These are phyloP conservation scores for Callocephalon fimbriatum DNA, from an alignment of 2,113 vertebrate genomes.

Conservation along the genomic window DNA sequence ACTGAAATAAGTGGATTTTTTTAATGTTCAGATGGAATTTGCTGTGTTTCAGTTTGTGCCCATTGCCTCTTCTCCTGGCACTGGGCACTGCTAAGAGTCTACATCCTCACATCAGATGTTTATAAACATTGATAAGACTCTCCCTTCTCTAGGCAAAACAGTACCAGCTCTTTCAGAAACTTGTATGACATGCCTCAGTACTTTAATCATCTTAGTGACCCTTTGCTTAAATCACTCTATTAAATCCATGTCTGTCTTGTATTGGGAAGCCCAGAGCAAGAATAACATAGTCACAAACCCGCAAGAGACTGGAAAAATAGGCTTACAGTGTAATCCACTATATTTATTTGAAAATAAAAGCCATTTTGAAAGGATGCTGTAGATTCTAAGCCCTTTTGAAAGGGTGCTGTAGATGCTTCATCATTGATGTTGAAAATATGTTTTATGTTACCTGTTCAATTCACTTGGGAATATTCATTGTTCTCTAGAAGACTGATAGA, in stretches of 20 bases:
- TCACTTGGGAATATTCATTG: background rate
- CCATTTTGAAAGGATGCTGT: background rate
- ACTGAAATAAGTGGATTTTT: accelerated
- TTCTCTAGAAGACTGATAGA: background rate
- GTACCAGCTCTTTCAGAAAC: background rate
- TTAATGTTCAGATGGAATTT: background rate
- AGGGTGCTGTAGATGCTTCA: background rate
- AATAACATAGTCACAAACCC: background rate
- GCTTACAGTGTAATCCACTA: background rate
- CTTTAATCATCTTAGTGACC: background rate
- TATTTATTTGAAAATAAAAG: background rate
- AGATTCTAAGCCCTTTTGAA: background rate
- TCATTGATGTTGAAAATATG: background rate
- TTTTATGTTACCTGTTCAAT: background rate
- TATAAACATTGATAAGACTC: background rate
- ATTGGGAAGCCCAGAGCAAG: background rate
- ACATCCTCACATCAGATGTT: background rate
- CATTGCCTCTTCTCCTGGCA: background rate
- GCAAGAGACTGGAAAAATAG: background rate
- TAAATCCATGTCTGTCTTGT: background rate
- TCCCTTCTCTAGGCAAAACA: background rate
- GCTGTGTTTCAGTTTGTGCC: background rate
- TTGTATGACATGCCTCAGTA: background rate
- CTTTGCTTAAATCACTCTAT: background rate
- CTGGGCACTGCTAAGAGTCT: background rate